Base-by-base conservation (phyloP, 2,888 invertebrate genomes). In the Papilio demoleus region DNA sequence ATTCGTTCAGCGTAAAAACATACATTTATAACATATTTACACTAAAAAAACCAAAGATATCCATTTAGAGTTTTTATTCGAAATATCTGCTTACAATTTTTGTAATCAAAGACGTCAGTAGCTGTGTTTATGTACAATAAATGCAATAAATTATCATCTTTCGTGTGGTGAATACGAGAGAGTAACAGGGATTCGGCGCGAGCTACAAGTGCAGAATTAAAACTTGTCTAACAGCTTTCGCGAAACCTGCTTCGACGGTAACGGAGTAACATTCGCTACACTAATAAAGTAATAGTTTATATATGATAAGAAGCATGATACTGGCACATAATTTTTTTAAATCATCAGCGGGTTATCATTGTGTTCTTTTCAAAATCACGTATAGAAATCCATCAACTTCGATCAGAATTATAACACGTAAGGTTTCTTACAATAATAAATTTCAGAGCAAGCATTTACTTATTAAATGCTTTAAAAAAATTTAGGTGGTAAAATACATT, bases 161-260 rank as follows among this genome's bases (percentile, higher is more conserved):
- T 24, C 67, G 45, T 17, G 8, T 50, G 34, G 9, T 4, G 47
- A 24, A 11, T 40, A 59, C 31, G 45, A 47, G 31, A 50, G 40
- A 22, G 14, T 36, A 47, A 64, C 40, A 50, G 63, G 47, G 45
- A 45, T 36, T 31, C 31, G 31, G 42, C 31, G 56, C 56, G 22
- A n/a, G 40, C n/a, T 61, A 19, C 40, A 38, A 50, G 47, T 47
- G 17, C 60, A 53, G 53, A 62, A 62, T 53, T 62, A 62, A 62
- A 62, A 64, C 63, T 64, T 58, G 59, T n/a, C 27, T 0, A 50
- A 59, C 68, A 47, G 50, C 68, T 68, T 68, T 68, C 68, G 64
- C 59, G 47, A 64, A 59, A 68, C 64, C 68, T 63, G 68, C 38
- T 59, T 22, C 1, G 22, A 22, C 19, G 59, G 38, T 22, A 59